phyloP scores from a whole-genome alignment of 2,888 invertebrate species.

The Dioctria linearis region DNA sequence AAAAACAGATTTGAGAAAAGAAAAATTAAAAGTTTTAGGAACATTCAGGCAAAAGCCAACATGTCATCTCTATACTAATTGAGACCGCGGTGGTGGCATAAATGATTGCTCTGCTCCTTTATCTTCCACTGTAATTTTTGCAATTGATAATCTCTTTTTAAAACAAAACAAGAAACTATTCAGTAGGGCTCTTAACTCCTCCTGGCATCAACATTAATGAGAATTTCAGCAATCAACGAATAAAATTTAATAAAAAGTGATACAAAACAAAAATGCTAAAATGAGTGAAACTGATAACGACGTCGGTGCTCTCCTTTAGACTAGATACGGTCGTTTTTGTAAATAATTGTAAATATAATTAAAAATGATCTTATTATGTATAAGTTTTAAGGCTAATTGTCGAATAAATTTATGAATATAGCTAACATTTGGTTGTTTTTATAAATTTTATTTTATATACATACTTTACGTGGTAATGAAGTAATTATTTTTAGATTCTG shows the following conservation, averaged over 20 bases:
- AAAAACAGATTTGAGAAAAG: not conserved
- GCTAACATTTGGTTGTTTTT: slow-evolving; percentile 28
- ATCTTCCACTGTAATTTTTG: slow-evolving; percentile 36
- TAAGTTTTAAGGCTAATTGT: slow-evolving; percentile 59
- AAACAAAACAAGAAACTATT: not conserved
- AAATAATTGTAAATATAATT: slow-evolving; percentile 58
- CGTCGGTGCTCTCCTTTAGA: slow-evolving; percentile 53
- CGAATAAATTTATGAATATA: slow-evolving; percentile 56
- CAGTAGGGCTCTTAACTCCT: slow-evolving; percentile 11
- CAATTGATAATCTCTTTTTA: slow-evolving; percentile 47
- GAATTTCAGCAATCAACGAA: slow-evolving; percentile 52
- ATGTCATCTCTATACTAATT: not conserved
- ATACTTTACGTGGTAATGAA: no score
- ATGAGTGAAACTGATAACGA: slow-evolving; percentile 41
- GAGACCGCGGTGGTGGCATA: not conserved
- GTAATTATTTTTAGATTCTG: no score
- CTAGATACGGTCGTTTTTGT: slow-evolving; percentile 53
- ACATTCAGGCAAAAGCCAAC: slow-evolving; percentile 13
- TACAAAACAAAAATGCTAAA: slow-evolving; percentile 23
- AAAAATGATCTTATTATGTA: slow-evolving; percentile 56
- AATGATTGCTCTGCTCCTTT: slow-evolving; percentile 26
- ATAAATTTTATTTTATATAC: not conserved
- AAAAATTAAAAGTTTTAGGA: slow-evolving; percentile 18
- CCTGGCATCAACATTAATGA: slow-evolving; percentile 37
- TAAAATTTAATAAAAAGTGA: slow-evolving; percentile 50